Base-by-base conservation (phyloP, 2,113 vertebrate species). In the Bos indicus region DNA sequence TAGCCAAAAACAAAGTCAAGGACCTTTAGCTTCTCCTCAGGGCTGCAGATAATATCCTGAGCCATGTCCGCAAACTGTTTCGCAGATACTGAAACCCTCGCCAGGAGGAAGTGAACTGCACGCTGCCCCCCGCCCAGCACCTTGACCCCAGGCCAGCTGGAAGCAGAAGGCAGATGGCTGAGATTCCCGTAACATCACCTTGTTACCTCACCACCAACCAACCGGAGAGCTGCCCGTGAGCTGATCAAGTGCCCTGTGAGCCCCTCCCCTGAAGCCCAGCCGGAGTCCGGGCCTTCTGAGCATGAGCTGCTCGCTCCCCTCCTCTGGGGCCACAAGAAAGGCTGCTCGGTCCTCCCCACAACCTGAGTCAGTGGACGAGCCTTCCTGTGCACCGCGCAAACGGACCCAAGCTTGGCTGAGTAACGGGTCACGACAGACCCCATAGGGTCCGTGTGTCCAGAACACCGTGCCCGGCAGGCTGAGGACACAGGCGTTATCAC, bases 241-340 rank as follows among this genome's bases (percentile, higher is more conserved):
- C 80, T 4, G 30, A 23, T 54, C 30, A 8, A 11, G 33, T 11
- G 51, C 11, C 19, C 78, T 9, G 1, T 3, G 78, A 13, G 43
- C 30, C 78, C 78, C 33, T 14, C 19, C 33, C 11, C 33, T 82
- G 51, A 25, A 77, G n/a, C 33, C 81, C 81, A 52, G 2, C 19
- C n/a, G 19, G 12, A 54, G 30, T 7, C 30, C 1, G 30, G 80
- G 51, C 11, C 80, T 23, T 19, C 33, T 82, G 80, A 82, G 80
- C 80, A 14, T 0, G 51, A 54, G n/a, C 52, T 5, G 7, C 21
- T 52, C 1, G 0, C 19, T 56, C 33, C 28, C 19, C 81, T 54
- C 6, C 4, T 23, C 51, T 14, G 52, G 21, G 12, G 21, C 52
- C 81, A 28, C 8, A 6, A 0, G 12, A 5, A 33, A 33, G 28